Base-by-base conservation (phyloP, 2,113 vertebrate species). In the Colius striatus region DNA sequence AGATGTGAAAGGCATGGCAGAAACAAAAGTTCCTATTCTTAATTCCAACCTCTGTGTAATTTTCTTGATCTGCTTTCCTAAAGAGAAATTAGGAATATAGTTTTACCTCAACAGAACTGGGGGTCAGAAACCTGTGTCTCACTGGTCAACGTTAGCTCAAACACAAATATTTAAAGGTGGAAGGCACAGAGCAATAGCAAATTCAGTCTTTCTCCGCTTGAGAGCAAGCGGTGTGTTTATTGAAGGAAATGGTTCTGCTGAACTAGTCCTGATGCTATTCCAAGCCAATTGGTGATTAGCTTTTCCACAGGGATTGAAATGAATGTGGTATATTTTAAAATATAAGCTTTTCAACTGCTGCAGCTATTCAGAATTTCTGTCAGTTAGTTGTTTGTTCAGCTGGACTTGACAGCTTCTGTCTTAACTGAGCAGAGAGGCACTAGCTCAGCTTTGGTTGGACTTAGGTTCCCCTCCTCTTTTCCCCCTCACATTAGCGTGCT, bases 331-430 rank as follows among this genome's bases (percentile, higher is more conserved):
- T 38, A 79, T 94, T 96, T 94, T 95, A 92, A 97, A 96, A 93
- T 92, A 93, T 92, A 95, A 96, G 92, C 93, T 91, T 88, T 94
- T 93, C 72, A 93, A 79, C 91, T 94, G 94, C 90, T 95, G 92
- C 73, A 85, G 92, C 91, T 96, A 73, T 94, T 93, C 82, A 93
- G 81, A 93, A 74, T 90, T 93, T 96, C 93, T 93, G 94, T 91
- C 95, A 89, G 48, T 94, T 72, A 81, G 90, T 60, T 97, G 92
- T 97, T 97, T 97, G 51, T 96, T 97, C 97, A 97, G 96, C 96
- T 97, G 96, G 88, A 30, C 84, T 74, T 70, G 70, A 92, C 90
- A 93, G 57, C 90, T 95, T 93, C 93, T 96, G 83, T 84, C 45
- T 71, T 87, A 96, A 94, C 89, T 92, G 60, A 1, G 1, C 61